Conservation (phyloP, 2,797 vertebrate genomes). For the Varecia variegata region DNA sequence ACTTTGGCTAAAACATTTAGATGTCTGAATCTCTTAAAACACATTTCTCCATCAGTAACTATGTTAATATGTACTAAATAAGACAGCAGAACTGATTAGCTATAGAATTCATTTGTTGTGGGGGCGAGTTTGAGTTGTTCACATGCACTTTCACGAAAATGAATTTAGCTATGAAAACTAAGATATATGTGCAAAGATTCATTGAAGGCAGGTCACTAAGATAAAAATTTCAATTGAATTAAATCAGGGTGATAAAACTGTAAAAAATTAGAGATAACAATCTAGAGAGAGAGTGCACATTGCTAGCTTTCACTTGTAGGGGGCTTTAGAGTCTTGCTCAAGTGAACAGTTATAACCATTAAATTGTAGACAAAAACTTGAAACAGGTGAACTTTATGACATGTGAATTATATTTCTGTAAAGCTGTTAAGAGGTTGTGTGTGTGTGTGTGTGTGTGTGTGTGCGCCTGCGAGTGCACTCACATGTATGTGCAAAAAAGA, state of each 20-base stretch:
- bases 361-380: neutral
- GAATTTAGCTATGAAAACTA: neutral
- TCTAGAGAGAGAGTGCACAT: neutral
- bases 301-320: neutral
- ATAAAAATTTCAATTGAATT: neutral
- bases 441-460: accelerated
- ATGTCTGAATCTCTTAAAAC: neutral
- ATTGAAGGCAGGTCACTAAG: neutral
- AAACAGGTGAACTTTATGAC: neutral
- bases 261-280: neutral
- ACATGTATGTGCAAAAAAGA: neutral
- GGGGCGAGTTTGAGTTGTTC: neutral
- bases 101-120: neutral
- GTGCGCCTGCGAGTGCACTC: accelerated
- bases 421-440: neutral
- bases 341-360: neutral
- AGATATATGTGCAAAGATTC: neutral
- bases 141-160: neutral
- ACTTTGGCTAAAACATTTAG: slow-evolving; percentile 15
- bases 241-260: neutral
- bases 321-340: neutral
- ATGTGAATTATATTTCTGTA: neutral
- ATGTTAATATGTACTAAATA: neutral
- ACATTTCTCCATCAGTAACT: neutral
- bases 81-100: neutral